Base-by-base conservation (phyloP, 2,113 vertebrate genomes). In the Larimichthys polyactis region DNA sequence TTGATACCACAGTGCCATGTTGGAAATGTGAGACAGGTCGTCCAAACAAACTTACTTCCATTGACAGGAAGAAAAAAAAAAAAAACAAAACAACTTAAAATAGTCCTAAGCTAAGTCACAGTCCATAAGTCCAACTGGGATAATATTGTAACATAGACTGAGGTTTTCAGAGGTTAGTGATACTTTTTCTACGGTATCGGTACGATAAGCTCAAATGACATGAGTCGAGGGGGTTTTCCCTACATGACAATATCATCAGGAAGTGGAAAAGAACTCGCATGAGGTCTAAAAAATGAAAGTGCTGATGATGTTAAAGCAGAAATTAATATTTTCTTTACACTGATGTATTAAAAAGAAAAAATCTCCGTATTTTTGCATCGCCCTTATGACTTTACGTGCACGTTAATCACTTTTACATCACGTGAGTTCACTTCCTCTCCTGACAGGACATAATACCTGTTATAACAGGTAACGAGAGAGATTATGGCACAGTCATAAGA, bases 401-500 rank as follows among this genome's bases (percentile, higher is more conserved):
- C 71, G 1, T 71, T 27, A 11, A 69, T 72, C 29, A 70, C 60
- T 68, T 81, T 48, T 14, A 75, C 81, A 63, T 83, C 62, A 76
- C 27, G 57, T 22, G 67, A 75, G 86, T 76, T 82, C 51, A 17
- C 58, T 87, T 90, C 87, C 82, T 62, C 66, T 78, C 84, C 87
- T 75, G 83, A 82, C 81, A 58, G 83, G 89, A 89, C 82, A 85
- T 92, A 91, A 91, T 88, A 87, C 93, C 93, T 93, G 92, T 93
- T 83, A 93, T 93, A 93, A 93, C 93, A 94, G 93, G 92, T 91
- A 91, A 94, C 89, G 62, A 90, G 85, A 90, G 85, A 92, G 89
- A 91, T 93, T 94, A 94, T 94, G 93, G 93, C 93, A 94, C 93
- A 94, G 91, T 94, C 92, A 93, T 93, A 93, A 93, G 89, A 93